These are phyloP conservation scores for Lineus longissimus DNA, from an alignment of 1,140 invertebrate genomes.

Conservation along the genomic window DNA sequence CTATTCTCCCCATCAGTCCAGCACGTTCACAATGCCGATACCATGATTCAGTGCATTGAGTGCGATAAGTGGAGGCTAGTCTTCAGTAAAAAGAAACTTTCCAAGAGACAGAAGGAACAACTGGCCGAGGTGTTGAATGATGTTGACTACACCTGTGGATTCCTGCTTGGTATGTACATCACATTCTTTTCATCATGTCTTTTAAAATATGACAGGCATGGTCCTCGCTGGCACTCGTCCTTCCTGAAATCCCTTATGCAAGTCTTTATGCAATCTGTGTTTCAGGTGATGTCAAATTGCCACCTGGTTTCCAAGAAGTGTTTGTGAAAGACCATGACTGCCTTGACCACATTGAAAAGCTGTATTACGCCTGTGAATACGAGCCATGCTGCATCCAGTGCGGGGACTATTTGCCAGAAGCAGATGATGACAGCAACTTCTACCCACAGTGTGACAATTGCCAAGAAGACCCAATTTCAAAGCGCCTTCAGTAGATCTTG, in stretches of 20 bases:
- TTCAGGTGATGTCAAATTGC: not conserved
- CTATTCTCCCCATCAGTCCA: not conserved
- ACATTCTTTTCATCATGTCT: too few species aligned
- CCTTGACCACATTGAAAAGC: not conserved
- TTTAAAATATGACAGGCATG: too few species aligned
- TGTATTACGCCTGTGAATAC: not conserved
- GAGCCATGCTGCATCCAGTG: not conserved
- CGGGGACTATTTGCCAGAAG: not conserved
- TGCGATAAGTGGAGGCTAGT: slow-evolving; percentile 2
- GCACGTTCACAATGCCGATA: not conserved
- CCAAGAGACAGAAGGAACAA: not conserved
- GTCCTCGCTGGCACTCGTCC: too few species aligned
- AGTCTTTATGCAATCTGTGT: too few species aligned
- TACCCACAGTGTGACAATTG: slow-evolving; percentile 1
- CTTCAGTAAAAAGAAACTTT: slow-evolving; percentile 1
- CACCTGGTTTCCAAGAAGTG: not conserved
- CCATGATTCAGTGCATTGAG: slow-evolving; percentile 1
- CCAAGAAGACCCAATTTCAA: not conserved
- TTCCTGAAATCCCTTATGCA: too few species aligned
- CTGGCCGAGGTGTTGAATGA: not conserved
- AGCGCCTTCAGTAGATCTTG: not conserved
- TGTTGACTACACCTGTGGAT: slow-evolving; percentile 2
- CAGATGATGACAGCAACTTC: not conserved
- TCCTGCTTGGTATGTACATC: not conserved
- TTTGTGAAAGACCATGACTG: slow-evolving; percentile 6